Percentiles rank a stretch among this genome's conserved stretches.
Conservation (phyloP, 2,888 invertebrate genomes). For the Coelinius sp. region DNA sequence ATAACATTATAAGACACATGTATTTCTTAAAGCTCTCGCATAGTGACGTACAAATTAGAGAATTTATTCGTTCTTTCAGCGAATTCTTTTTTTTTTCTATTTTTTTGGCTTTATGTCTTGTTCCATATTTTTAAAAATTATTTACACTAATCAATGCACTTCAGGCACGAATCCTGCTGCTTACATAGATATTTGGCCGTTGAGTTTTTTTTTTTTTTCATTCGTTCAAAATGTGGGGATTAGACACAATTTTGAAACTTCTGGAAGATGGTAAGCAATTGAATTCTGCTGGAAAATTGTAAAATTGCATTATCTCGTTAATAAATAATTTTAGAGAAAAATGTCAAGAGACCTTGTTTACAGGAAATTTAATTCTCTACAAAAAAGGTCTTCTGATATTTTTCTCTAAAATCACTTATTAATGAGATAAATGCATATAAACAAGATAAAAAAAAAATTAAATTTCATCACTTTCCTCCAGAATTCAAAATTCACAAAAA, state of each 20-base stretch:
- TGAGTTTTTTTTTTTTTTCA: neutral
- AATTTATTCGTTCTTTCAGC: conserved; percentile 39
- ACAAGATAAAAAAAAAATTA: too few species aligned
- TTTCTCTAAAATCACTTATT: too few species aligned
- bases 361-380: too few species aligned
- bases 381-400: too few species aligned
- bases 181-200: conserved; percentile 23
- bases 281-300: too few species aligned
- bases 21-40: conserved; percentile 60
- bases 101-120: conserved; percentile 20
- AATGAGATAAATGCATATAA: too few species aligned
- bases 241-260: neutral
- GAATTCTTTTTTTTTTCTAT: conserved; percentile 23
- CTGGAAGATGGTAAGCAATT: neutral
- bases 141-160: conserved; percentile 37
- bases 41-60: conserved; percentile 45
- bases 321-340: too few species aligned
- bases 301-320: too few species aligned
- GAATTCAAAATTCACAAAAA: neutral
- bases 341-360: too few species aligned
- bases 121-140: conserved; percentile 28
- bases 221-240: neutral
- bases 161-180: conserved; percentile 19
- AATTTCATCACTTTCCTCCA: neutral
- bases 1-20: conserved; percentile 67